Percentiles rank a stretch among this genome's conserved stretches.
These are phyloP conservation scores for Aegithalos caudatus DNA, from an alignment of 2,113 vertebrate genomes.

Conservation along the genomic window DNA sequence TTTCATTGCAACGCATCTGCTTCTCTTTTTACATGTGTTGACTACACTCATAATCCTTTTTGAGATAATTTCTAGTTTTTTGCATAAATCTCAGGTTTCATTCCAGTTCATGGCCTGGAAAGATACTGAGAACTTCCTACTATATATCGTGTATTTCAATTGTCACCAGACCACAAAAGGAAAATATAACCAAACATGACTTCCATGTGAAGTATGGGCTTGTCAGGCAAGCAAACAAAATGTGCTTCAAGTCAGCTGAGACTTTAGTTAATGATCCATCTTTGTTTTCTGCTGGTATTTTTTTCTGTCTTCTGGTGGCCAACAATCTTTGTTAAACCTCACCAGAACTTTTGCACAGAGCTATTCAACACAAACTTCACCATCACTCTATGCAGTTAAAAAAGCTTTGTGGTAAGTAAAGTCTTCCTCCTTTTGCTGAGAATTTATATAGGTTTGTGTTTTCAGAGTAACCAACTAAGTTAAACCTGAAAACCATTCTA, in stretches of 20 bases:
- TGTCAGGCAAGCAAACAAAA: background rate
- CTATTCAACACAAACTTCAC: background rate
- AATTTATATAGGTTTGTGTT: background rate
- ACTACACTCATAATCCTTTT: background rate
- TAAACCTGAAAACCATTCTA: background rate
- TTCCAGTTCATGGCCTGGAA: background rate
- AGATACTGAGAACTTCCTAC: background rate
- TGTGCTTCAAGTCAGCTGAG: background rate
- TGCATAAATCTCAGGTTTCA: background rate
- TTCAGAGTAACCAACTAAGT: background rate
- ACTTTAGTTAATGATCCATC: background rate
- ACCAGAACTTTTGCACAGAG: background rate
- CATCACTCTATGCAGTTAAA: background rate
- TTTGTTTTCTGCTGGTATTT: background rate
- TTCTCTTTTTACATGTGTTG: background rate
- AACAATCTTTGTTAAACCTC: background rate
- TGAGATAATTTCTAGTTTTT: background rate
- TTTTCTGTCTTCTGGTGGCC: background rate
- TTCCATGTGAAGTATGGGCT: background rate
- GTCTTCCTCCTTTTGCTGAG: background rate
- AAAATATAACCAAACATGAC: background rate
- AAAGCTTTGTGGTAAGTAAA: background rate
- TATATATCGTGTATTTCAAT: background rate
- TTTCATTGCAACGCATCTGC: background rate
- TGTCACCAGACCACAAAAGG: background rate